phyloP scores from a whole-genome alignment of 1,140 invertebrate species.

The Eriocheir sinensis region DNA sequence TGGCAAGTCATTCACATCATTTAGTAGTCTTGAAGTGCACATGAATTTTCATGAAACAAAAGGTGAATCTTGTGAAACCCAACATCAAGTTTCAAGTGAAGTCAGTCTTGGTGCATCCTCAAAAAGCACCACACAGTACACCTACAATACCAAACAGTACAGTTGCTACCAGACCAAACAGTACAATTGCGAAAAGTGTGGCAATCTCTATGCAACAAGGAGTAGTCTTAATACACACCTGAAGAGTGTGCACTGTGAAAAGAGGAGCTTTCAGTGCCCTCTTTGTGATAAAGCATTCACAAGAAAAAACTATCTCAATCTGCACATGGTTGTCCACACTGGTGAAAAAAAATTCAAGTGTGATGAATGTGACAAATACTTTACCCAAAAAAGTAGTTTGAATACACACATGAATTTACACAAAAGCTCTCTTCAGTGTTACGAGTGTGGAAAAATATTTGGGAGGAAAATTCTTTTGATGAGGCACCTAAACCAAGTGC shows the following conservation, averaged over 20 bases:
- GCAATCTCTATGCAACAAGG: neutral
- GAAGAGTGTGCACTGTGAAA: neutral
- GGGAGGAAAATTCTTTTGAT: neutral
- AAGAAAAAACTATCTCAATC: neutral
- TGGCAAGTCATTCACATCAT: neutral
- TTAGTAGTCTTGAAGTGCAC: neutral
- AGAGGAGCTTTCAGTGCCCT: neutral
- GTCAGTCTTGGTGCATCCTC: neutral
- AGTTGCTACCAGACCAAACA: neutral
- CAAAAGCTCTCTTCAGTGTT: neutral
- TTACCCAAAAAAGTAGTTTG: constrained; percentile 16
- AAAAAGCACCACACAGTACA: neutral
- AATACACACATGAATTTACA: constrained; percentile 16
- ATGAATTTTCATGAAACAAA: neutral
- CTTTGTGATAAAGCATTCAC: neutral
- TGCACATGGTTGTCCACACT: neutral
- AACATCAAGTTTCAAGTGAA: neutral
- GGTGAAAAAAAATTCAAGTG: constrained; percentile 1
- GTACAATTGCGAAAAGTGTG: neutral
- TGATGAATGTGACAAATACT: neutral
- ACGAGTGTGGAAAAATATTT: constrained; percentile 15
- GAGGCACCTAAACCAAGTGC: neutral
- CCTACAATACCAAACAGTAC: neutral
- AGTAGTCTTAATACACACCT: neutral
- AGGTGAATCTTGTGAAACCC: neutral